phyloP scores from a whole-genome alignment of 2,113 vertebrate genomes.

The Dromaius novaehollandiae region DNA sequence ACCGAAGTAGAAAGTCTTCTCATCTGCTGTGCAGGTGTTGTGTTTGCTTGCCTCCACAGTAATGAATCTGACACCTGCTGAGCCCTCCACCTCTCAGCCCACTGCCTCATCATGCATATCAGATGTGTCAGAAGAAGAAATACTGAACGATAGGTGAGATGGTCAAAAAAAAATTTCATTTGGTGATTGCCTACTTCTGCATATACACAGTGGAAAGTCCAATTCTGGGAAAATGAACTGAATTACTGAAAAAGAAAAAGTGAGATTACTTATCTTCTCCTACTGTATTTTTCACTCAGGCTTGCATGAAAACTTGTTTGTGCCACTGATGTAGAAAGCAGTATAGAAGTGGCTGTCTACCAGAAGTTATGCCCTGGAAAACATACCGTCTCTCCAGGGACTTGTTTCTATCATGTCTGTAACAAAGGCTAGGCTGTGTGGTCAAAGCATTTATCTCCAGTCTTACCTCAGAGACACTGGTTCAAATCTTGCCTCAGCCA shows the following conservation, averaged over 20 bases:
- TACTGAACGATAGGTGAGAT: background rate
- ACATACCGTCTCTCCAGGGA: background rate
- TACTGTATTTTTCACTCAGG: background rate
- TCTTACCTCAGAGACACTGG: background rate
- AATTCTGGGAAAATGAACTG: background rate
- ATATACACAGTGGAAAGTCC: background rate
- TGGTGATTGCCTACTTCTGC: background rate
- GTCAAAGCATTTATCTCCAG: conserved; percentile 33
- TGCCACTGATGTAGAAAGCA: background rate
- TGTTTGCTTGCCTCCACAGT: background rate
- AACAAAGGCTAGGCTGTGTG: background rate
- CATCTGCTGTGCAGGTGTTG: conserved; percentile 47
- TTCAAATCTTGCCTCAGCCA: conserved; percentile 13
- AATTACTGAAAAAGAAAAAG: background rate
- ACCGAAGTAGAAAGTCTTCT: background rate
- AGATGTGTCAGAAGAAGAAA: background rate
- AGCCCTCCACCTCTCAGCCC: background rate
- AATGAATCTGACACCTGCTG: background rate
- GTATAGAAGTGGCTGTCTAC: background rate
- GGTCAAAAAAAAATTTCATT: background rate
- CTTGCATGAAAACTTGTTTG: conserved; percentile 22
- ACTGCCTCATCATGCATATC: background rate
- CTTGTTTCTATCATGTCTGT: conserved; percentile 4
- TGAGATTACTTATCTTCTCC: background rate
- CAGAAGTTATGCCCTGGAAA: background rate